Base-by-base conservation (phyloP, 2,888 invertebrate species). In the Dermolepida albohirtum region DNA sequence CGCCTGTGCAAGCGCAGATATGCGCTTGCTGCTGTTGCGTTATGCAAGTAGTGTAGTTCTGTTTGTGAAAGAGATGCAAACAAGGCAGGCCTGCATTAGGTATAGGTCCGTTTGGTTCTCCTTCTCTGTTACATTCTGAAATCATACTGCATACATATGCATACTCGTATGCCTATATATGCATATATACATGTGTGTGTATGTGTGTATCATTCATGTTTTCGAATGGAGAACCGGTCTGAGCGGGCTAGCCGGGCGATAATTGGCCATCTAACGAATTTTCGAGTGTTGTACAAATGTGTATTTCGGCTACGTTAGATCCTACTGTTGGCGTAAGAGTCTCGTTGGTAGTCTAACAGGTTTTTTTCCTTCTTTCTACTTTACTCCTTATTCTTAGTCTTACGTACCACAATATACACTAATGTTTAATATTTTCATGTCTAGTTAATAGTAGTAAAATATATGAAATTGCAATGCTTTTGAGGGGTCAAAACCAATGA, bases 1-100 rank as follows among this genome's bases (percentile, higher is more conserved):
- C 73, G 75, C 69, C 74, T 75, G 71, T 74, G 73, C 69, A 68
- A 69, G 73, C 71, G 74, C 78, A 70, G 73, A 70, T 74, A 71
- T 70, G 71, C 66, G 68, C 68, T 55, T 66, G 64, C 64, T 63
- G 67, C 69, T 68, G 59, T 39, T 67, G 71, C 66, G 68, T 69
- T 70, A 68, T 72, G 72, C 64, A 64, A 54, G 44, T 64, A 52
- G 64, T 52, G 34, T 29, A 43, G 52, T 54, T 44, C 44, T 12
- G 43, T 49, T 54, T 47, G 59, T 22, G 47, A 62, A 62, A 47
- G 59, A 29, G 62, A 40, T 57, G 57, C 55, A 47, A 27, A 12
- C 54, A 66, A 57, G 47, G 49, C 47, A 47, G 55, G 50, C 57
- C 41, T 57, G 22, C 16, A 12, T 5, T 14, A 49, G 39, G 47